Conservation (phyloP, 2,888 invertebrate species). For the Epinotia demarniana region DNA sequence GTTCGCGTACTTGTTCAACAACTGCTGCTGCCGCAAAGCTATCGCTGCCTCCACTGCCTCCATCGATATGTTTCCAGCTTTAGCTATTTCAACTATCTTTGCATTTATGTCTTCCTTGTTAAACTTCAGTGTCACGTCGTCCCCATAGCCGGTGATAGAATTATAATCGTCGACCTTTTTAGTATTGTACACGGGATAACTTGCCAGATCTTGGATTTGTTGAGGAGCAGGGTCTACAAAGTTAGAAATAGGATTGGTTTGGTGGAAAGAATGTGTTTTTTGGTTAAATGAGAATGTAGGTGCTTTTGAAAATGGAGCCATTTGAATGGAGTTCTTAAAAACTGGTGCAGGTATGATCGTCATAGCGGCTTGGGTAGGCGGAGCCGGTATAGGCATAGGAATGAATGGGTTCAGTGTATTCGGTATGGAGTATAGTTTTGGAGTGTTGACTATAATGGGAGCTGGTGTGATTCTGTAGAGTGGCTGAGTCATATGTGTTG, state of each 20-base stretch:
- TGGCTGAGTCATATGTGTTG: slow-evolving; percentile 67
- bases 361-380: slow-evolving; percentile 65
- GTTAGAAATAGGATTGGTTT: slow-evolving; percentile 76
- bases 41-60: slow-evolving; percentile 92
- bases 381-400: slow-evolving; percentile 69
- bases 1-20: slow-evolving; percentile 85
- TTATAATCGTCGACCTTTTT: slow-evolving; percentile 81
- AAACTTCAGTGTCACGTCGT: slow-evolving; percentile 73
- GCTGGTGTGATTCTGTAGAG: slow-evolving; percentile 68
- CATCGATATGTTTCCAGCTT: slow-evolving; percentile 91
- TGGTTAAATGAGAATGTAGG: slow-evolving; percentile 59
- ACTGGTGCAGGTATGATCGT: slow-evolving; percentile 72
- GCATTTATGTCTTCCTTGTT: slow-evolving; percentile 77
- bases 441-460: slow-evolving; percentile 67
- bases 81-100: slow-evolving; percentile 83
- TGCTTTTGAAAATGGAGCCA: slow-evolving; percentile 54
- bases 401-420: slow-evolving; percentile 85
- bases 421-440: slow-evolving; percentile 76
- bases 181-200: slow-evolving; percentile 69
- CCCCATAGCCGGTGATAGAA: slow-evolving; percentile 77
- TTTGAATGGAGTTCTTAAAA: slow-evolving; percentile 69
- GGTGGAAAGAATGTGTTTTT: slow-evolving; percentile 64
- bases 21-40: slow-evolving; percentile 87
- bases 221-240: slow-evolving; percentile 81
- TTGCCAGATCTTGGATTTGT: slow-evolving; percentile 75